These are phyloP conservation scores for Sebastes fasciatus DNA, from an alignment of 2,113 vertebrate genomes.

Conservation along the genomic window DNA sequence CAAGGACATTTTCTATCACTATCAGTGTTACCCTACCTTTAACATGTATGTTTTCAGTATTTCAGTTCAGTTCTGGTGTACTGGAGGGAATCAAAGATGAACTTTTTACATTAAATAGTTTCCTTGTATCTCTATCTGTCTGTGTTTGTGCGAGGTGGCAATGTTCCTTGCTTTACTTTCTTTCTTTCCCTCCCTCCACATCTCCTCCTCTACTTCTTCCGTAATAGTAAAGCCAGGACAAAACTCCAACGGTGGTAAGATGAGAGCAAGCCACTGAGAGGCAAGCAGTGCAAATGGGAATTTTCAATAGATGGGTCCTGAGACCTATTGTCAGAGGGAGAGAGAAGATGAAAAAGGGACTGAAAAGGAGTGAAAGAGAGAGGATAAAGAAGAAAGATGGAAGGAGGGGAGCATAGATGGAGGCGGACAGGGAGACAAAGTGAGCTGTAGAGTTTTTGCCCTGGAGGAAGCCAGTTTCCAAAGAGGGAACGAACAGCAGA, in stretches of 20 bases:
- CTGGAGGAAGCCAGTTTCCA: slow-evolving; percentile 67
- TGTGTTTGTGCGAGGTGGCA: neutral
- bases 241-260: slow-evolving; percentile 58
- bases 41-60: neutral
- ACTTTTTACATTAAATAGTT: slow-evolving; percentile 8
- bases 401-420: slow-evolving; percentile 62
- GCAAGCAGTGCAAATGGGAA: slow-evolving; percentile 67
- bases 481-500: slow-evolving; percentile 65
- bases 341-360: slow-evolving; percentile 34
- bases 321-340: slow-evolving; percentile 65
- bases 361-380: slow-evolving; percentile 51
- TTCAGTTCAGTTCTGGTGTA: slow-evolving; percentile 8
- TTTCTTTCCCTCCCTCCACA: slow-evolving; percentile 21
- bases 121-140: neutral
- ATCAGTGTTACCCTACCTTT: neutral
- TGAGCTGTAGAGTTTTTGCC: slow-evolving; percentile 73
- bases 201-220: slow-evolving; percentile 17
- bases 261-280: slow-evolving; percentile 55
- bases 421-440: slow-evolving; percentile 73
- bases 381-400: slow-evolving; percentile 49
- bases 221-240: slow-evolving; percentile 36
- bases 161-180: slow-evolving; percentile 25
- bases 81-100: slow-evolving; percentile 2
- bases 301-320: slow-evolving; percentile 64
- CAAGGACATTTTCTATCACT: neutral